phyloP scores from a whole-genome alignment of 1,140 invertebrate genomes.

The Eueides isabella region DNA sequence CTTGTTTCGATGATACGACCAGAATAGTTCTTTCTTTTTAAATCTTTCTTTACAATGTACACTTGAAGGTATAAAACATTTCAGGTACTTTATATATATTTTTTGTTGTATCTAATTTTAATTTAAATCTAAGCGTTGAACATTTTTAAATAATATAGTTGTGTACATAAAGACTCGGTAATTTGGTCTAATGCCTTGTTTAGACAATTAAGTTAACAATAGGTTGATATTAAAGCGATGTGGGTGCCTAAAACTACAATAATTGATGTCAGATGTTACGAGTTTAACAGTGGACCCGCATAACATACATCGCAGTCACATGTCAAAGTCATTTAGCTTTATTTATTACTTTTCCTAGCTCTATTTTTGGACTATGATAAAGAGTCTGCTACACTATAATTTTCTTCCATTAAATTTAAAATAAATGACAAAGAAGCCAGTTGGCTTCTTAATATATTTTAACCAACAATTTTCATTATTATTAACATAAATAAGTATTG shows the following conservation, averaged over 20 bases:
- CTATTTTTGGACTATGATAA: constrained; percentile 30
- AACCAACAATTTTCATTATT: too few relatives aligned
- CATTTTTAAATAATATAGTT: neutral
- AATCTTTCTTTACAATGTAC: neutral
- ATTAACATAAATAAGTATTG: too few relatives aligned
- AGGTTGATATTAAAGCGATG: constrained; percentile 9
- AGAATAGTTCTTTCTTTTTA: neutral
- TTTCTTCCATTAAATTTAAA: neutral
- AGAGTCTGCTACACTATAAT: constrained; percentile 23
- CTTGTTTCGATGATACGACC: neutral
- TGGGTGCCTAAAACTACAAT: constrained; percentile 15
- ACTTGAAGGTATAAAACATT: neutral
- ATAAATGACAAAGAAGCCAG: neutral
- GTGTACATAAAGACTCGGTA: neutral
- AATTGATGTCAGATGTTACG: constrained; percentile 22
- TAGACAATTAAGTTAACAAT: neutral
- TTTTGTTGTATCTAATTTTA: neutral
- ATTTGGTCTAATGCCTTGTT: constrained; percentile 5
- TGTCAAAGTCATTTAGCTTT: constrained; percentile 4
- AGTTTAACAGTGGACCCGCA: constrained; percentile 29
- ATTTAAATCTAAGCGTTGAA: neutral
- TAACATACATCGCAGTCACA: constrained; percentile 19
- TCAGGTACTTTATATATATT: neutral
- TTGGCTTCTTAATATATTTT: too few relatives aligned
- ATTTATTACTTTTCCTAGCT: constrained; percentile 27